phyloP scores from a whole-genome alignment of 2,797 vertebrate species.

The Acestrorhynchus altus region DNA sequence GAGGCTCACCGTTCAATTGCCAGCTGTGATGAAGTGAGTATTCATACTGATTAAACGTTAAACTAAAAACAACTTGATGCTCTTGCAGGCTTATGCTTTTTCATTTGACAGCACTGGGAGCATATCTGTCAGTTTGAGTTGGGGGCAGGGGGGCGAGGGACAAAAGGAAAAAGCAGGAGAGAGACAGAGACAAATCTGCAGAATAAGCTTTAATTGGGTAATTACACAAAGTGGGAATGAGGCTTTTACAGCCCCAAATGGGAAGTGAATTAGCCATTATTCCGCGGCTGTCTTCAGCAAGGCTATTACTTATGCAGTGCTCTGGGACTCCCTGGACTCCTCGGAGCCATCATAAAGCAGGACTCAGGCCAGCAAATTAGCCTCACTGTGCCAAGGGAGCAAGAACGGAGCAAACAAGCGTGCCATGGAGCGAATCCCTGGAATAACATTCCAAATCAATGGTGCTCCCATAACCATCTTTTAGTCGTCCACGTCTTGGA shows the following conservation, averaged over 20 bases:
- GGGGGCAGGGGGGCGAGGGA: conserved; percentile 49
- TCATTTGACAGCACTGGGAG: conserved; percentile 27
- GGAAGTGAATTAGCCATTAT: conserved; percentile 73
- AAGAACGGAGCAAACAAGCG: conserved; percentile 47
- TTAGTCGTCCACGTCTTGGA: not conserved
- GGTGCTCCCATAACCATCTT: conserved; percentile 11
- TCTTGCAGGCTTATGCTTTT: conserved; percentile 16
- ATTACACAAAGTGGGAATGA: conserved; percentile 71
- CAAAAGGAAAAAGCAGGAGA: not conserved
- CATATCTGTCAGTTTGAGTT: conserved; percentile 22
- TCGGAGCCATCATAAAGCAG: conserved; percentile 24
- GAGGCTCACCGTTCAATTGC: conserved; percentile 9
- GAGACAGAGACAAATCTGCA: conserved; percentile 65
- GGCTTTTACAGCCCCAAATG: conserved; percentile 70
- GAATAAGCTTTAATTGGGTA: conserved; percentile 72
- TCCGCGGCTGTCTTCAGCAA: conserved; percentile 67
- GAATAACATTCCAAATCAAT: conserved; percentile 20
- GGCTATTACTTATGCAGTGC: conserved; percentile 71
- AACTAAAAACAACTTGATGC: conserved; percentile 36
- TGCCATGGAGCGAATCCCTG: conserved; percentile 35
- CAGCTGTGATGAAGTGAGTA: conserved; percentile 11
- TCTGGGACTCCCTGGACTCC: conserved; percentile 52
- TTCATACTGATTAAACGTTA: conserved; percentile 43
- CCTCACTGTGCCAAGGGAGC: conserved; percentile 62
- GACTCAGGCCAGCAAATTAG: conserved; percentile 69